Evolutionary conservation across 2,888 invertebrate species (phyloP).

Genomic region (Colostygia pectinataria): DNA sequence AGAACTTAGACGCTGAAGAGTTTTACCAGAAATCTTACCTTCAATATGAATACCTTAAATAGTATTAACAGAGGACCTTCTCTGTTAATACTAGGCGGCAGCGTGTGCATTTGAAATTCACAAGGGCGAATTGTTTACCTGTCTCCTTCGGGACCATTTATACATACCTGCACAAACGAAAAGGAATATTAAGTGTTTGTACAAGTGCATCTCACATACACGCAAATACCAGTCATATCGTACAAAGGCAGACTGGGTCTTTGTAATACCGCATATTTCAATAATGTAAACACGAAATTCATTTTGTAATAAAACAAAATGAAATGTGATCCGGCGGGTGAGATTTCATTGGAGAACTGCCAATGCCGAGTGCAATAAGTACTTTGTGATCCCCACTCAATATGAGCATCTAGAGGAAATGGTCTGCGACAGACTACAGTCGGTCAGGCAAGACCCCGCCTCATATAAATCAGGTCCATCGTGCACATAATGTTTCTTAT

Average conservation of each 20-base stretch:
- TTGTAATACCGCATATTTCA: conserved; percentile 1
- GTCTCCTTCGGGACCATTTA: neutral
- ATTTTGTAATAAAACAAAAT: neutral
- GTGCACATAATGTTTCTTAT: conserved; percentile 5
- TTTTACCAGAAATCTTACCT: too few relatives aligned
- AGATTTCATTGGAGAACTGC: conserved; percentile 3
- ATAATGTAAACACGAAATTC: conserved; percentile 1
- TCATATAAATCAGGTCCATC: conserved; percentile 37
- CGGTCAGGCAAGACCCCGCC: conserved; percentile 34
- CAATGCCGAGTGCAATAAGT: conserved; percentile 2
- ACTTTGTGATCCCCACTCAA: neutral
- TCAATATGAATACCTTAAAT: too few relatives aligned
- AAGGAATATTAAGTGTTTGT: conserved; percentile 1
- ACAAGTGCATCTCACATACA: conserved; percentile 12
- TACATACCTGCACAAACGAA: conserved; percentile 4
- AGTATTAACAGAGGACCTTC: too few relatives aligned
- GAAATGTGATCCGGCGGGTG: conserved; percentile 3
- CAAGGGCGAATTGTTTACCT: conserved; percentile 11
- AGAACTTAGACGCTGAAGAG: too few relatives aligned
- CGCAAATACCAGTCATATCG: conserved; percentile 5
- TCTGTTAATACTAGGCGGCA: too few relatives aligned
- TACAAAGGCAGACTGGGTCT: neutral
- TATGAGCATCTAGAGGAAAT: conserved; percentile 33
- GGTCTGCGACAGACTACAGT: conserved; percentile 36
- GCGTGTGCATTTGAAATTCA: conserved; percentile 6